Base-by-base conservation (phyloP, 2,113 vertebrate genomes). In the Lamprotornis superbus region DNA sequence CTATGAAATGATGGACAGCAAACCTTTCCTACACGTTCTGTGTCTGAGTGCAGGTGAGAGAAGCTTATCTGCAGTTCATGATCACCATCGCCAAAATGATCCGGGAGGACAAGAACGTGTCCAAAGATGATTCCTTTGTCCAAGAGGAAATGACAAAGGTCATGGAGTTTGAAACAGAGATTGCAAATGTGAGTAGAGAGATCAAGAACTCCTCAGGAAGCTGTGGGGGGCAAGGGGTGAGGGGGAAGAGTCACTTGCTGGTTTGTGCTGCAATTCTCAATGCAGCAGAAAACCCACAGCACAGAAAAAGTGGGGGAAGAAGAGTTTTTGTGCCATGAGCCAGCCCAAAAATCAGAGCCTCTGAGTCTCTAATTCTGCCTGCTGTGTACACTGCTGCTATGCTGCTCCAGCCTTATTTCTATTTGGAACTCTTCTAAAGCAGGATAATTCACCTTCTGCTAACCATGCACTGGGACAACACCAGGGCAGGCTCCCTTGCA, bases 31-130 rank as follows among this genome's bases (percentile, higher is more conserved):
- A 16, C 57, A 14, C 5, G 1, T 24, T 49, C 49, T 52, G 24
- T 25, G 39, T 37, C 56, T 27, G 27, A 10, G 25, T 42, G 21
- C 88, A 99, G 99, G 99, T 99, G 74, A 98, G 98, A 76, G 98
- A 99, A 35, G 99, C 99, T 75, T 99, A 99, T 89, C 98, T 99
- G 76, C 98, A 99, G 94, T 99, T 99, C 97, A 99, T 99, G 99
- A 92, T 98, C 86, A 98, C 98, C 5, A 97, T 99, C 20, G 99
- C 98, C 28, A 98, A 96, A 67, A 99, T 99, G 97, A 98, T 99
- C 42, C 97, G 99, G 37, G 98, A 98, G 44, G 99, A 99, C 98
- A 93, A 95, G 93, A 98, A 98, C 30, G 55, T 99, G 61, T 98
- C 99, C 9, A 97, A 91, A 93, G 97, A 99, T 4, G 98, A 98